Evolutionary conservation across 2,113 vertebrate species (phyloP), one percentile per base, ranked within the genome.

Genomic region (Athene cunicularia): DNA sequence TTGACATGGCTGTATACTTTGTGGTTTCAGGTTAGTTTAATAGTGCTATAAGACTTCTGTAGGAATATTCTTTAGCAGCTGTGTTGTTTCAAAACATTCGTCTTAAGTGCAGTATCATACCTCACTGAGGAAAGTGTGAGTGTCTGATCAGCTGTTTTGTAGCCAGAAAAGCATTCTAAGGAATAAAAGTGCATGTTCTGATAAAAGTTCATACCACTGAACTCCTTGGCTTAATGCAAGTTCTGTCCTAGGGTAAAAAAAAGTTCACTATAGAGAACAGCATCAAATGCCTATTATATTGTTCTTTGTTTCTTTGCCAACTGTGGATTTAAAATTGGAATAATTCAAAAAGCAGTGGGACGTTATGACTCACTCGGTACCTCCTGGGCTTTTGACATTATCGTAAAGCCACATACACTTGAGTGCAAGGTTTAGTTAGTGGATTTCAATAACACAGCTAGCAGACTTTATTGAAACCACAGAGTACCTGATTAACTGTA

Each of bases 291-390:
- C 97, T 96, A 49, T 98, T 97, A 87, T 82, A 58, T 75, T 95
- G 80, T 80, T 94, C 97, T 98, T 98, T 98, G 97, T 98, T 98
- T 98, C 92, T 39, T 56, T 98, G 98, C 98, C 98, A 98, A 11
- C 59, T 92, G 91, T 82, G 94, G 97, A 94, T 97, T 97, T 98
- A 82, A 91, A 98, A 75, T 50, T 58, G 93, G 97, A 97, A 81
- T 97, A 96, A 96, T 95, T 98, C 95, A 97, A 26, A 91, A 94
- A 97, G 93, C 98, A 97, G 97, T 95, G 96, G 98, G 98, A 97
- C 81, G 4, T 75, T 73, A 35, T 98, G 98, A 97, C 73, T 98
- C 98, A 98, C 87, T 95, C 83, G 2, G 67, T 91, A 93, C 96
- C 96, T 97, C 96, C 97, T 97, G 97, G 96, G 97, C 95, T 97